A percentile compares a stretch with the other conserved stretches of the same genome.
Conservation (phyloP, 1,140 invertebrate genomes). For the Drosophila sp. region DNA sequence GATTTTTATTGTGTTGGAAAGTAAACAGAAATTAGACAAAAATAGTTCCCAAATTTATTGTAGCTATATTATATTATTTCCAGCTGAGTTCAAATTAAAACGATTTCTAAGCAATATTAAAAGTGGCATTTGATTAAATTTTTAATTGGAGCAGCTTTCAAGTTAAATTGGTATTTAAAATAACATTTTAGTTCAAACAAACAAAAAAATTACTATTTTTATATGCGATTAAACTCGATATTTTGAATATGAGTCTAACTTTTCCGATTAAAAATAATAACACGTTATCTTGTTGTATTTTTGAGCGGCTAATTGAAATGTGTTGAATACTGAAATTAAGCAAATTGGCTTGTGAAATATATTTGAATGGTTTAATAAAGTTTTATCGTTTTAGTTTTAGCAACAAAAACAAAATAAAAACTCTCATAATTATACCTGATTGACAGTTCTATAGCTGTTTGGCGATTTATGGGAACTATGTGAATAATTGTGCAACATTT, state of each 20-base stretch:
- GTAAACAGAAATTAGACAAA: no score
- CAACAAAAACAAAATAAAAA: not conserved
- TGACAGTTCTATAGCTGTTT: conserved; percentile 20
- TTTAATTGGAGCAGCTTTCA: no score
- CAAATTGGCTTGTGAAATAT: conserved; percentile 6
- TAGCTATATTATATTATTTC: no score
- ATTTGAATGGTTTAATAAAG: not conserved
- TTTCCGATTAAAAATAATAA: not conserved
- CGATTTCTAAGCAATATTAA: no score
- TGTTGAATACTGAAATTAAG: conserved; percentile 6
- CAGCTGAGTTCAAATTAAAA: no score
- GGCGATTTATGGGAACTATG: conserved; percentile 1
- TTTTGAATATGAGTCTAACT: not conserved
- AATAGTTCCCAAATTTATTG: no score
- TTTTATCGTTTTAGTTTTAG: not conserved
- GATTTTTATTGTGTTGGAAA: no score
- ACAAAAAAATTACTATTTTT: no score
- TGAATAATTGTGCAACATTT: not conserved
- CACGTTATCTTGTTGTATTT: not conserved
- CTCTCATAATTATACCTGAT: conserved; percentile 36
- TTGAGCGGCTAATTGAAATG: conserved; percentile 1
- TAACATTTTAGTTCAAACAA: no score
- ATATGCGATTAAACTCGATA: no score
- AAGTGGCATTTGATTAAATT: no score
- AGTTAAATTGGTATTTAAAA: no score